phyloP scores from a whole-genome alignment of 2,797 vertebrate genomes.

The Sylvia borin region DNA sequence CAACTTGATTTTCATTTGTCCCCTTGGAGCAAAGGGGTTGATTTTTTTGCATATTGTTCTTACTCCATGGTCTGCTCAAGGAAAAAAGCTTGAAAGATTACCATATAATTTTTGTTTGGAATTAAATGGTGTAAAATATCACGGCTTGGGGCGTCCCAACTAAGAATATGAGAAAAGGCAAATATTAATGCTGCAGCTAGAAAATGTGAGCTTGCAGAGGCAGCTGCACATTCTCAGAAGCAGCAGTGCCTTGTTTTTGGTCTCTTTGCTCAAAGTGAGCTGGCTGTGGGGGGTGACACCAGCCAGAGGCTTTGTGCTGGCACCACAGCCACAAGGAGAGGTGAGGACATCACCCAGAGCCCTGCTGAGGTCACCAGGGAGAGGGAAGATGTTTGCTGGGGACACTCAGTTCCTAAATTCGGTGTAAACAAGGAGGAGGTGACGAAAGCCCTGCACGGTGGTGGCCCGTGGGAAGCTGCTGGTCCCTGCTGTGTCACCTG shows the following conservation, averaged over 20 bases:
- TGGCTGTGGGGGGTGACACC: fast-evolving
- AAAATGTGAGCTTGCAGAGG: neutral
- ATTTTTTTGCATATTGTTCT: neutral
- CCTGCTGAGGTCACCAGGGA: neutral
- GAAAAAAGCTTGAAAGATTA: conserved; percentile 42
- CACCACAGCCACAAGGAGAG: neutral
- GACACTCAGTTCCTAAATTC: neutral
- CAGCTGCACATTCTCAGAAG: neutral
- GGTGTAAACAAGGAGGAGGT: neutral
- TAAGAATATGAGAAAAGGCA: neutral
- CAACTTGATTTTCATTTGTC: neutral
- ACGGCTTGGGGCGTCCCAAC: neutral
- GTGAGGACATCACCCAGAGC: neutral
- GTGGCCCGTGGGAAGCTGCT: neutral
- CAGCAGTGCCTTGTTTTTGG: neutral
- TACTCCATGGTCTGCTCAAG: neutral
- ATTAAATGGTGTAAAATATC: conserved; percentile 46
- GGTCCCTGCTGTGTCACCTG: neutral
- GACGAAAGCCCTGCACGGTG: neutral
- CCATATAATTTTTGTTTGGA: conserved; percentile 11
- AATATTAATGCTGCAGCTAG: neutral
- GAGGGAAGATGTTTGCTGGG: neutral
- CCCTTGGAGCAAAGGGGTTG: neutral
- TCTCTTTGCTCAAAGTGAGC: neutral
- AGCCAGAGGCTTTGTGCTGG: neutral